Conservation (phyloP, 2,113 vertebrate species). For the Corvus cornix region DNA sequence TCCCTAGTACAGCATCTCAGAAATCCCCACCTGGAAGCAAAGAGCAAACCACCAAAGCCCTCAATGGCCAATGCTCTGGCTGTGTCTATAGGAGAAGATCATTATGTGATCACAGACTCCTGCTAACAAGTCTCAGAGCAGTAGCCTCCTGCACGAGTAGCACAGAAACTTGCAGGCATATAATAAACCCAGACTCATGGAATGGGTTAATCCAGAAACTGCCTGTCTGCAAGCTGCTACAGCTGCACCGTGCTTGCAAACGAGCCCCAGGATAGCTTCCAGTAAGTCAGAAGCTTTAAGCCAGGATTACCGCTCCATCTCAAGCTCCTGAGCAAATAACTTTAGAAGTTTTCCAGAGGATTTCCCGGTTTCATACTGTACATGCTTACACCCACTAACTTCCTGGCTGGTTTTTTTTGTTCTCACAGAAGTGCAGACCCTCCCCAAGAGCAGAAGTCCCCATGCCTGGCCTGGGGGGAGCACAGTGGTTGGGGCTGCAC, state of each 20-base stretch:
- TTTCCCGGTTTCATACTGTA: not conserved
- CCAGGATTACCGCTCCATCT: not conserved
- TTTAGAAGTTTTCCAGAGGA: not conserved
- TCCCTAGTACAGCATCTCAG: not conserved
- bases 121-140: not conserved
- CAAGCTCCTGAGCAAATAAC: not conserved
- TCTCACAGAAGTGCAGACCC: not conserved
- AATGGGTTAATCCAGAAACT: not conserved
- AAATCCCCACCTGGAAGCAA: not conserved
- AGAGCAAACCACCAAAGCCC: not conserved
- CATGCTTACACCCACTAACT: not conserved
- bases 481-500: not conserved
- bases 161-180: not conserved
- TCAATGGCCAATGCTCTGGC: not conserved
- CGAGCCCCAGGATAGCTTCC: not conserved
- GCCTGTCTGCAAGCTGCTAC: not conserved
- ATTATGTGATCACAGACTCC: not conserved
- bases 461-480: accelerated
- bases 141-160: accelerated
- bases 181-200: not conserved
- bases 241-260: not conserved
- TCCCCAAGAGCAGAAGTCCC: not conserved
- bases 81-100: not conserved
- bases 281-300: not conserved
- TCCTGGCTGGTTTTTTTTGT: not conserved